Base-by-base conservation (phyloP, 2,113 vertebrate species). In the Seriola dumerili region DNA sequence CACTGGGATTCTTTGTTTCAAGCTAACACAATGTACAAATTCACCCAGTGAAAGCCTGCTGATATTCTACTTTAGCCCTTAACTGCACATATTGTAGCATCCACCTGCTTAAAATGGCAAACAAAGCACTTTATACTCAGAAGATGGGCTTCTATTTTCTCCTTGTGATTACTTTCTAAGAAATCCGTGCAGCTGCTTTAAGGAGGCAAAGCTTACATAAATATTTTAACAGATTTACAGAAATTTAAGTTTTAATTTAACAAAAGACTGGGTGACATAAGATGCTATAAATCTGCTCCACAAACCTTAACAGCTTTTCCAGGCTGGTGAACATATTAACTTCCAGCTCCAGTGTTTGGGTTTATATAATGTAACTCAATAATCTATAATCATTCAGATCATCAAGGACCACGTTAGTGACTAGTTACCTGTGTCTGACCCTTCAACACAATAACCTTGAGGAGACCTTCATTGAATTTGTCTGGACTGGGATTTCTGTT, bases 401-500 rank as follows among this genome's bases (percentile, higher is more conserved):
- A 64, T 52, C 55, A 40, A 50, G 38, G 42, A 76, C 4, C 38
- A 48, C 55, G 76, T 66, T 54, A 48, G 44, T 69, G 16, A 64
- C 70, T 36, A 13, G 25, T 80, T 58, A 61, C 48, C 4, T 58
- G 42, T 58, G 29, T 54, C 42, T 63, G 71, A 66, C 59, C 71
- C 14, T 52, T 70, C 2, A 54, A 50, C 46, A 48, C 40, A 40
- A 0, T 38, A 75, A 34, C 82, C 76, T 88, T 76, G 65, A 80
- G 21, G 62, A 50, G 61, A 88, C 87, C 78, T 87, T 86, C 46
- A 68, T 14, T 80, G 40, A 76, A 77, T 75, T 52, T 0, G 66
- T 70, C 62, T 80, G 62, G 8, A 76, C 84, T 86, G 58, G 40
- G 72, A 83, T 86, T 81, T 23, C 50, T 76, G 73, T n/a, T 63